Conservation (phyloP, 2,797 vertebrate species). For the Clarias laeviceps region DNA sequence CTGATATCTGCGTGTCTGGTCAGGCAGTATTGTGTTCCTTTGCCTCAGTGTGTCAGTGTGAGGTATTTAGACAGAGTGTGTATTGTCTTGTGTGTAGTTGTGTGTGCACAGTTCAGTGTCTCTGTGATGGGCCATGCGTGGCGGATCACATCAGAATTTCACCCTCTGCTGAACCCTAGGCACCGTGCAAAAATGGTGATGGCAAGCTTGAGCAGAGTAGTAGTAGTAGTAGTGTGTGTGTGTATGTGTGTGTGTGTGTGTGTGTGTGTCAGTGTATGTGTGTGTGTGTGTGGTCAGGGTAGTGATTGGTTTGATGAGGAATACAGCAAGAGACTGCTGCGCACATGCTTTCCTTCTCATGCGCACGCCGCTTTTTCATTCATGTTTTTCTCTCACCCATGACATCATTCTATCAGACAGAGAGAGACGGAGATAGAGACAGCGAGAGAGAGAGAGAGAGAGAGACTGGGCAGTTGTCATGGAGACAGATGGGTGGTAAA, state of each 20-base stretch:
- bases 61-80: slow-evolving; percentile 18
- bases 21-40: not conserved
- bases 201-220: not conserved
- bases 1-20: slow-evolving; percentile 22
- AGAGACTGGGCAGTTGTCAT: slow-evolving; percentile 53
- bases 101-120: slow-evolving; percentile 6
- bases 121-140: not conserved
- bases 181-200: not conserved
- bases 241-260: not conserved
- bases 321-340: slow-evolving; percentile 11
- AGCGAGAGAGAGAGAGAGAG: slow-evolving; percentile 39
- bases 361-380: slow-evolving; percentile 63
- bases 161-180: not conserved
- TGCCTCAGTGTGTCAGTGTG: slow-evolving; percentile 7
- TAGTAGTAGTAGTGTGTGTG: not conserved
- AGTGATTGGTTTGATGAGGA: slow-evolving; percentile 29
- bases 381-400: slow-evolving; percentile 65
- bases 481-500: slow-evolving; percentile 67
- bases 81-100: slow-evolving; percentile 4
- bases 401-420: slow-evolving; percentile 66
- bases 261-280: slow-evolving; percentile 18
- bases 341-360: slow-evolving; percentile 27
- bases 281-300: not conserved
- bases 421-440: slow-evolving; percentile 31
- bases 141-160: slow-evolving; percentile 5